Evolutionary conservation across 92 coral and sea anemone species (phyloP), one percentile per base, ranked within the genome.

Genomic region (Zoanthus gigantus): DNA sequence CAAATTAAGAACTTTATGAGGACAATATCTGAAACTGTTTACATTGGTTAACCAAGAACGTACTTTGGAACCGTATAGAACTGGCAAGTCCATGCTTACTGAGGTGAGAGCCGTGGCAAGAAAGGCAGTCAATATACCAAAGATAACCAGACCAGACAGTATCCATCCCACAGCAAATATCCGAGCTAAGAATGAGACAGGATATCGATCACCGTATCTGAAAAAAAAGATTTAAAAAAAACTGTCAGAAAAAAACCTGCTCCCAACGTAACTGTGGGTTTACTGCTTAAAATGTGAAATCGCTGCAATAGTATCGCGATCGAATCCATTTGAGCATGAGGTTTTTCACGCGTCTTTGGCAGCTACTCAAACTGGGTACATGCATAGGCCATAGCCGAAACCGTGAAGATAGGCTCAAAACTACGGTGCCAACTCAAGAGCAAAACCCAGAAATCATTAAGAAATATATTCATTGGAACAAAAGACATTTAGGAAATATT

Each of bases 21-120:
- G 29, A 63, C 1, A 17, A 7, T 17, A 18, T 63, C 29, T 60
- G 18, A 60, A 60, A 60, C 4, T 5, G 18, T 31, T 67, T 4
- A 73, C 6, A 1, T 0, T 3, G 78, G 11, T 45, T 23, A 29
- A 76, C 32, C 61, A 14, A 76, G 34, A 48, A 29, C 37, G 13
- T 32, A 78, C 72, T 50, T 32, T 58, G 12, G 73, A 60, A 34
- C 84, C 84, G 37, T 79, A 79, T n/a, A 79, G 29, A 6, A 18
- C 4, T 18, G 84, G 84, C 9, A 79, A 2, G 42, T 79, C 84
- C 84, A 79, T 79, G 84, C 73, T 61, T n/a, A 44, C 34, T 44
- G 73, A 60, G 84, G 84, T 79, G 15, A 79, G 84, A 10, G 84
- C 84, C 42, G 84, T 79, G 8, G 84, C 54, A 28, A 79, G 58